Evolutionary conservation across 2,113 vertebrate genomes (phyloP), one percentile per base, ranked within the genome.

Genomic region (Ceyx cyanopectus): DNA sequence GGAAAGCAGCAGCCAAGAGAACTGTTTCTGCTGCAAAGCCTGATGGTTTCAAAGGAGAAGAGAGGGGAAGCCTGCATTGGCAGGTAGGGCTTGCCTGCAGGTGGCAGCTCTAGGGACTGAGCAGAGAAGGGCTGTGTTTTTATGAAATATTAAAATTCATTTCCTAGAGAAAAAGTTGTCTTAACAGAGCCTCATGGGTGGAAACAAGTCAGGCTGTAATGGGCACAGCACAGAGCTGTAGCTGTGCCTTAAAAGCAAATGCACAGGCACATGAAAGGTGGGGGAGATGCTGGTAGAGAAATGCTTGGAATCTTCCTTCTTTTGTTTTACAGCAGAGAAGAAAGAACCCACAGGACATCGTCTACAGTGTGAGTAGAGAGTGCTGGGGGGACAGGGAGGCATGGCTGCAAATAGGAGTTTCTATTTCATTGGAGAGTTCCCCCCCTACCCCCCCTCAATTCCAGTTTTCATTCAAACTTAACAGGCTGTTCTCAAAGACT

Each of bases 361-460:
- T 98, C 69, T 98, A 98, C 90, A 97, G 96, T 3, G 98, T 98
- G 94, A 98, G 98, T 97, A 82, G 10, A 53, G 30, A n/a, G 32
- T 21, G 5, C 20, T 26, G 60, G n/a, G 46, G 12, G 22, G 5
- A 32, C 43, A 15, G n/a, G 58, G 50, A 66, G 56, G 41, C 45
- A 30, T 7, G 22, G 43, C 19, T 77, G 37, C 22, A 65, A 93
- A 63, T 2, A 32, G 18, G 40, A 54, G 12, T 22, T 62, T 54
- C 14, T 74, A 2, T 83, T 81, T 56, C 24, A 20, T 3, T 30
- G 21, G 20, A 62, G 23, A 22, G 24, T 2, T 2, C 3, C 3
- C 10, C 7, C 14, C 43, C 4, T 3, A 10, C 18, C 40, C 4
- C 4, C 3, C 9, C 18, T 10, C 10, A 24, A 2, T 85, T 58